Conservation (phyloP, 1,140 invertebrate genomes). For the Riptortus pedestris region DNA sequence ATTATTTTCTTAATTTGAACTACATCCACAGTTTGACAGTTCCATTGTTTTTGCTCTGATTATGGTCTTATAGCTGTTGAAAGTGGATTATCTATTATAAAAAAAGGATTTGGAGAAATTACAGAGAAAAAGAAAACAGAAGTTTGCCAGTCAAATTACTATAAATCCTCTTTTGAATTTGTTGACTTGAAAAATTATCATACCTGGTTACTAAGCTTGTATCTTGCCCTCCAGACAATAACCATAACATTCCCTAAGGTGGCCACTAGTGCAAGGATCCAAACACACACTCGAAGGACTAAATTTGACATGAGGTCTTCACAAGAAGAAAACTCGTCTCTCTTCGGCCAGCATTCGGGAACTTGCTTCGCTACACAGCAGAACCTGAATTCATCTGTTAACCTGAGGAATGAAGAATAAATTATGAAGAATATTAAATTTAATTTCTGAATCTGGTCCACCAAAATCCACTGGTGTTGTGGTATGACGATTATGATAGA, state of each 20-base stretch:
- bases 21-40: too few relatives aligned
- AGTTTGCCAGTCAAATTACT: too few relatives aligned
- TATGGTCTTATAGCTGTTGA: too few relatives aligned
- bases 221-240: constrained; percentile 40
- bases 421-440: neutral
- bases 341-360: constrained; percentile 38
- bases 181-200: too few relatives aligned
- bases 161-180: too few relatives aligned
- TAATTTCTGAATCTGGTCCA: neutral
- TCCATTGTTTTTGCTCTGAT: too few relatives aligned
- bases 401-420: constrained; percentile 29
- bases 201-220: constrained; percentile 35
- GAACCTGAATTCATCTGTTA: constrained; percentile 43
- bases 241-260: constrained; percentile 44
- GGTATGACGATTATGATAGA: too few relatives aligned
- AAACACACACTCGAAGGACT: constrained; percentile 43
- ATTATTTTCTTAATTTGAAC: too few relatives aligned
- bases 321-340: constrained; percentile 48
- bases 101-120: too few relatives aligned
- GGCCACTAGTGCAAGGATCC: constrained; percentile 45
- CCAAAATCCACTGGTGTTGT: neutral
- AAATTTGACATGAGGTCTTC: constrained; percentile 48
- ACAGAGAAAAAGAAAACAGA: too few relatives aligned
- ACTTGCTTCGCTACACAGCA: constrained; percentile 42
- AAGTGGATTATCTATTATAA: too few relatives aligned